Evolutionary conservation across 30 jellyfish, hydroid and myxozoan genomes (phyloP).

Genomic region (Chrysaora quinquecirrha): DNA sequence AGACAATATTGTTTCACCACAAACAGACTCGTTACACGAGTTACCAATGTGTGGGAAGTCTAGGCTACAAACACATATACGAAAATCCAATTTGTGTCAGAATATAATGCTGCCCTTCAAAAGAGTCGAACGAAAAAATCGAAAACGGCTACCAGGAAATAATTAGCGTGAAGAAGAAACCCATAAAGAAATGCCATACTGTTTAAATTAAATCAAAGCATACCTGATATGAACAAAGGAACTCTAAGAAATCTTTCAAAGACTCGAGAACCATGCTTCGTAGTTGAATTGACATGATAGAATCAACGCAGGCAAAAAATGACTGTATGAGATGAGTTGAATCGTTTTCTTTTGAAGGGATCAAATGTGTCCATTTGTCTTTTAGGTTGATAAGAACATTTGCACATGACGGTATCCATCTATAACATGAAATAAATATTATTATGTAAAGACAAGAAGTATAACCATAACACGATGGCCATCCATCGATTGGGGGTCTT

Average conservation of each 20-base stretch:
- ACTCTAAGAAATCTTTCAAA: constrained; percentile 65
- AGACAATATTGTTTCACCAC: too few species aligned
- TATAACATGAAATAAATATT: neutral
- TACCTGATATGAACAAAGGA: constrained; percentile 69
- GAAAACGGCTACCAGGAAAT: too few species aligned
- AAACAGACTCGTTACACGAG: too few species aligned
- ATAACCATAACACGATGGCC: neutral
- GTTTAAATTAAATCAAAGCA: too few species aligned
- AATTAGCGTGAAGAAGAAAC: too few species aligned
- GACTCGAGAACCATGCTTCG: constrained; percentile 90
- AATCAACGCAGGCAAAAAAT: constrained; percentile 82
- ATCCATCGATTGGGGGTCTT: too few species aligned
- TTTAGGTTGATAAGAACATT: constrained; percentile 67
- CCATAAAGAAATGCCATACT: too few species aligned
- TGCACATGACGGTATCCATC: constrained; percentile 95
- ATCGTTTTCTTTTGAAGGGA: constrained; percentile 69
- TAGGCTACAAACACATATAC: too few species aligned
- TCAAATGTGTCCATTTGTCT: constrained; percentile 80
- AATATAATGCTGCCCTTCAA: too few species aligned
- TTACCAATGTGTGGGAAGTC: too few species aligned
- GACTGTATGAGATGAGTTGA: constrained; percentile 81
- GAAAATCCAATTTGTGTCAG: too few species aligned
- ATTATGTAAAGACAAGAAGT: neutral
- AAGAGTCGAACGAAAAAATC: too few species aligned
- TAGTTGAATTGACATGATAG: constrained; percentile 90